These are phyloP conservation scores for Maniola hyperantus DNA, from an alignment of 2,888 invertebrate species.

Conservation along the genomic window DNA sequence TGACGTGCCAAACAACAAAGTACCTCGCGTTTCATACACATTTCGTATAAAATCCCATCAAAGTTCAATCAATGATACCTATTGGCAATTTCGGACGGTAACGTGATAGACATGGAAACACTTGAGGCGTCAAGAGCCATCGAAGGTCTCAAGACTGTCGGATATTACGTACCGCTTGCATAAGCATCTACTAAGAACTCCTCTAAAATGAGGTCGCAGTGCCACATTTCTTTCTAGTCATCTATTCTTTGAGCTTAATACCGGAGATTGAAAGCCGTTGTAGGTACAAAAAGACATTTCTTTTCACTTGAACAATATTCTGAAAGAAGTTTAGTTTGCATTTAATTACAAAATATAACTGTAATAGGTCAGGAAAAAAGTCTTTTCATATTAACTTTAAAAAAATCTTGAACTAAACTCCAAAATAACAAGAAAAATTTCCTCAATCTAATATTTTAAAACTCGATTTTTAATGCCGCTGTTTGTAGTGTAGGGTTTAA, in stretches of 20 bases:
- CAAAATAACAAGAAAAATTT: too few relatives aligned
- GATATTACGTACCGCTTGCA: slow-evolving; percentile 42
- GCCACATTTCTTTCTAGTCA: slow-evolving; percentile 39
- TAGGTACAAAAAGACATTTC: slow-evolving; percentile 8
- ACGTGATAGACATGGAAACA: slow-evolving; percentile 38
- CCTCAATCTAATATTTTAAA: too few relatives aligned
- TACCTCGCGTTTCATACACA: not conserved
- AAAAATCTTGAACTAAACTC: too few relatives aligned
- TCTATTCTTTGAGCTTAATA: slow-evolving; percentile 27
- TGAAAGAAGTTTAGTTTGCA: slow-evolving; percentile 4
- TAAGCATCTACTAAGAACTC: slow-evolving; percentile 41
- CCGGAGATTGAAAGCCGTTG: slow-evolving; percentile 22
- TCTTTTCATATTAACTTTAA: too few relatives aligned
- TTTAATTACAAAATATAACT: not conserved
- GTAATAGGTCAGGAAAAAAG: not conserved
- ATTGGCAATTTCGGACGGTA: slow-evolving; percentile 29
- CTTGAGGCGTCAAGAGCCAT: slow-evolving; percentile 35
- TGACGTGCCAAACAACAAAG: not conserved
- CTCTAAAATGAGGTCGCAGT: slow-evolving; percentile 42
- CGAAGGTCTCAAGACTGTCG: slow-evolving; percentile 36
- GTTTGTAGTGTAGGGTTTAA: too few relatives aligned
- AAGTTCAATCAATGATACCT: slow-evolving; percentile 4
- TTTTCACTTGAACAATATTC: not conserved
- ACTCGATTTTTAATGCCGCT: too few relatives aligned
- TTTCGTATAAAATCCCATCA: not conserved